Evolutionary conservation across 2,797 vertebrate genomes (phyloP).

Genomic region (Monodelphis domestica): DNA sequence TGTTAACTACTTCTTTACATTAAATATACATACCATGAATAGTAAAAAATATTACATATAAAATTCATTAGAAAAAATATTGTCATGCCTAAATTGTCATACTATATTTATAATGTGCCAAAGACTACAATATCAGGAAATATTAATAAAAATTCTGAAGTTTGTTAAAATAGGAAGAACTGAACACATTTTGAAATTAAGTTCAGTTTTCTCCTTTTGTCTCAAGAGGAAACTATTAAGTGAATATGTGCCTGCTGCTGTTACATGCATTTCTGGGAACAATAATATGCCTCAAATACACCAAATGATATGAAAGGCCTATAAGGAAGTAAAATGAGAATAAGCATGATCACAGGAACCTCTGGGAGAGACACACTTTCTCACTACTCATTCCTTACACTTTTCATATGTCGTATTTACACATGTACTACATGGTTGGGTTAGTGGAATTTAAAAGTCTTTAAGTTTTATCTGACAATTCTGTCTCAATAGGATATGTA

Average conservation of each 20-base stretch:
- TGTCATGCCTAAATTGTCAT: background rate
- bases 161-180: conserved; percentile 22
- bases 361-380: background rate
- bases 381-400: no score
- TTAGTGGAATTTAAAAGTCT: background rate
- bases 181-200: background rate
- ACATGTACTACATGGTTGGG: background rate
- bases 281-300: background rate
- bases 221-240: background rate
- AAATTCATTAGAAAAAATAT: background rate
- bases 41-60: background rate
- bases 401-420: background rate
- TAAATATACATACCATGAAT: conserved; percentile 26
- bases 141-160: background rate
- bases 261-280: background rate
- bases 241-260: background rate
- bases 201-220: background rate
- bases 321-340: background rate
- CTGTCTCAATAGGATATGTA: background rate
- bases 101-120: background rate
- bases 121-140: background rate
- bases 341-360: background rate
- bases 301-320: background rate
- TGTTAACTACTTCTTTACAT: background rate
- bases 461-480: background rate